These are phyloP conservation scores for Philhelius pedissequus DNA, from an alignment of 2,888 invertebrate genomes.

Conservation along the genomic window DNA sequence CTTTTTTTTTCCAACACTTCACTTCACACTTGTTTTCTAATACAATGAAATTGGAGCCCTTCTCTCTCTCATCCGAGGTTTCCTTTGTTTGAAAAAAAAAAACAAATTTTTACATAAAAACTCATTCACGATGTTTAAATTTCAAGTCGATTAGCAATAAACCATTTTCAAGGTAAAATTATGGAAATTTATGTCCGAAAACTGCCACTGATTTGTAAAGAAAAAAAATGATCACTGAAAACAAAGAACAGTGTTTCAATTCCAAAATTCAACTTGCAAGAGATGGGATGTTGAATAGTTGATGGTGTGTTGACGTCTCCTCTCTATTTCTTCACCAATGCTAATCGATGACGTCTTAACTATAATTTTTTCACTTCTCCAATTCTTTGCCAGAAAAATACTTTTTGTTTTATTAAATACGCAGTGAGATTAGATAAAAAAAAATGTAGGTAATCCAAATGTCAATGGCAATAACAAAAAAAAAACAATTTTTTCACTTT, in stretches of 20 bases:
- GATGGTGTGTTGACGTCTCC: conserved; percentile 38
- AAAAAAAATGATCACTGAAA: conserved; percentile 18
- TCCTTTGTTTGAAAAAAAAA: conserved; percentile 61
- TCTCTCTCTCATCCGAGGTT: not conserved
- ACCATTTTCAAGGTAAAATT: not conserved
- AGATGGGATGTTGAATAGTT: not conserved
- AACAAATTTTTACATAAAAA: conserved; percentile 3
- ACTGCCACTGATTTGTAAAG: not conserved
- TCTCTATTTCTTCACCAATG: conserved; percentile 17
- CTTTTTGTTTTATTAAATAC: conserved; percentile 9
- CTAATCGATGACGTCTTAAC: conserved; percentile 60
- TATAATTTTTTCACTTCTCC: conserved; percentile 20
- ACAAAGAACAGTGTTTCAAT: conserved; percentile 46
- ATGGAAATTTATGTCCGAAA: not conserved
- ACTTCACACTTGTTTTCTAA: not conserved
- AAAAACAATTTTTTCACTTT: conserved; percentile 7
- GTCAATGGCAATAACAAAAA: conserved; percentile 1
- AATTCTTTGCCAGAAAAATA: conserved; percentile 14
- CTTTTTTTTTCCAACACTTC: conserved; percentile 39
- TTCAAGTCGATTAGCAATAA: not conserved
- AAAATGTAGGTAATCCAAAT: conserved; percentile 8
- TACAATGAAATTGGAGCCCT: not conserved
- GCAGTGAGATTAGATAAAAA: conserved; percentile 13
- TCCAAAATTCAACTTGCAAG: not conserved
- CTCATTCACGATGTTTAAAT: not conserved